Conservation (phyloP, 2,797 vertebrate species). For the Urosaurus nigricauda region DNA sequence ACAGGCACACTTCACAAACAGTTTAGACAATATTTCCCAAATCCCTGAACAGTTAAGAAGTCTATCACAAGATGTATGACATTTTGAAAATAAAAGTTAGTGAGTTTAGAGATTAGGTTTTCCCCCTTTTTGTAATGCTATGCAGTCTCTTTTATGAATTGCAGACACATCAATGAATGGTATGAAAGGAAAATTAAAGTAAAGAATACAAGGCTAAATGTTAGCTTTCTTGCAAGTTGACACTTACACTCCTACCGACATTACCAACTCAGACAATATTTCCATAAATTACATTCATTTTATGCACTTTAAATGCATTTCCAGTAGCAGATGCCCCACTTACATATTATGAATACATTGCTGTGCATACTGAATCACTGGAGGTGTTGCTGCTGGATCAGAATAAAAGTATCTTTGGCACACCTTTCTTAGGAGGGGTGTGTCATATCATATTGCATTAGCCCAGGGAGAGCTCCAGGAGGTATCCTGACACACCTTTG, state of each 20-base stretch:
- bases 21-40: constrained; percentile 47
- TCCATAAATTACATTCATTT: constrained; percentile 38
- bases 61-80: constrained; percentile 41
- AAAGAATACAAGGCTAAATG: background rate
- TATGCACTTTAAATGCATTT: constrained; percentile 32
- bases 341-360: background rate
- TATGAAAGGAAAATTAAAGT: constrained; percentile 36
- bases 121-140: background rate
- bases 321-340: constrained; percentile 24
- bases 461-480: background rate
- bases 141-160: constrained; percentile 52
- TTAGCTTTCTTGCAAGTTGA: constrained; percentile 27
- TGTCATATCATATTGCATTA: background rate
- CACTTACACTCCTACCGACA: constrained; percentile 3
- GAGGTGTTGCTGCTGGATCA: background rate
- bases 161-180: constrained; percentile 9
- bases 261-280: constrained; percentile 23
- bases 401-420: constrained; percentile 28
- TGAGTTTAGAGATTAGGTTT: constrained; percentile 43
- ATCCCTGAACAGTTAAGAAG: constrained; percentile 66
- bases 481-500: background rate
- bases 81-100: constrained; percentile 59
- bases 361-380: background rate
- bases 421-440: background rate
- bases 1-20: constrained; percentile 37